Evolutionary conservation across 2,113 vertebrate species (phyloP), one percentile per base, ranked within the genome.

Genomic region (Melozone crissalis): DNA sequence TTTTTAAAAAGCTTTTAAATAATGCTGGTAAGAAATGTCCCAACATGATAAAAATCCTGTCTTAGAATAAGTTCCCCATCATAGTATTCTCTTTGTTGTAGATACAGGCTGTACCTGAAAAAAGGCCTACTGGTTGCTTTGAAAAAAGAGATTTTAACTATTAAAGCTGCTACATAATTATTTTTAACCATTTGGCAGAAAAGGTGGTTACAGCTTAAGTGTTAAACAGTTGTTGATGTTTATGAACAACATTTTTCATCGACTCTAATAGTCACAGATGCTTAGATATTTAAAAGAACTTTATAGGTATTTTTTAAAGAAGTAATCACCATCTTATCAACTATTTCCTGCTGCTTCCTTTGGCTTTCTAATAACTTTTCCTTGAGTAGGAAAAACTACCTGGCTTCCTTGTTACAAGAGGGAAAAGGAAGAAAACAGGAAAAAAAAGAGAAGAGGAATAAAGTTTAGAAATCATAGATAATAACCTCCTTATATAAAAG

Each of bases 1-100:
- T 96, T 96, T 94, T 95, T 4, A 27, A 97, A 95, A 97, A 96
- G 71, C 80, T 96, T 97, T 97, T 97, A 95, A 97, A 97, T 97
- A 96, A 97, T 96, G 96, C 94, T 96, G 61, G 71, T 97, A 97
- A 95, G 91, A 97, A 95, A 94, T 89, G 71, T 91, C 85, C 77
- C 94, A 96, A 95, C 89, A 87, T 89, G 87, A 92, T 82, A 96
- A 92, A 96, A 96, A 94, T 89, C 66, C 57, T 92, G 71, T 94
- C 85, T 95, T 80, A 58, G 61, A 86, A 31, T 90, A 95, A 86
- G 46, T 86, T 95, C 17, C 39, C 15, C 71, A 93, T 93, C 94
- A 69, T 24, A 80, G 43, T 78, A 96, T 96, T 97, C 94, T 95
- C 95, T 97, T 96, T 97, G 96, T 97, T 95, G 89, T 94, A 75